Evolutionary conservation across 2,797 vertebrate species (phyloP), one percentile per base, ranked within the genome.

Genomic region (Acridotheres tristis): DNA sequence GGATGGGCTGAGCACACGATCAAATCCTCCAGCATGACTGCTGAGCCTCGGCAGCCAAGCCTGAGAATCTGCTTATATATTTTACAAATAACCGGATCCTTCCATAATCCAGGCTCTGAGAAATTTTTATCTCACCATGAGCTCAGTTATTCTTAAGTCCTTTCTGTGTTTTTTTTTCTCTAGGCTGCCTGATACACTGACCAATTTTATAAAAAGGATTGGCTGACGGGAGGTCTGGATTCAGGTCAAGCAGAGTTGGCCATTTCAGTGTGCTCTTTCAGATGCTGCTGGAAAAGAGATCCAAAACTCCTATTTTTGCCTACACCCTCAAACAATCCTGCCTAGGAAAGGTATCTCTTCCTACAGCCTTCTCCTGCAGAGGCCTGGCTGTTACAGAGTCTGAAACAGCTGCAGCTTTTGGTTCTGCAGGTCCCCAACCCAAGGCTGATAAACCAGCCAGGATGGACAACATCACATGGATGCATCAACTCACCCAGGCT

Each of bases 1-100:
- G 63, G 73, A 83, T 11, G 43, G 63, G 69, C 83, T 54, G 30
- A 89, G 59, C 77, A 36, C 26, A 32, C 7, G 2, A 55, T n/a
- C 76, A 92, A 93, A 97, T 96, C 91, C 89, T n/a, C 32, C 61
- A 54, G 68, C 38, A 54, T 2, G 0, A 67, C 78, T 45, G 72
- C 94, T 81, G 88, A 94, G 89, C 89, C 43, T 20, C 87, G 1
- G 0, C 16, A 4, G 88, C 68, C 2, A 0, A 84, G n/a, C 54
- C 89, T 91, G 36, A 61, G 88, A 90, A 94, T 93, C 96, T 94
- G 95, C 95, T 94, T 93, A 94, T 78, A 50, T 63, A 88, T 79
- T 94, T 96, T 67, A 93, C 88, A 93, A 95, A 95, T 94, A 96
- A 96, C 91, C 1, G 0, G 94, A 95, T 97, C 94, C 67, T 84